Conservation (phyloP, 1,140 invertebrate genomes). For the Panulirus ornatus region DNA sequence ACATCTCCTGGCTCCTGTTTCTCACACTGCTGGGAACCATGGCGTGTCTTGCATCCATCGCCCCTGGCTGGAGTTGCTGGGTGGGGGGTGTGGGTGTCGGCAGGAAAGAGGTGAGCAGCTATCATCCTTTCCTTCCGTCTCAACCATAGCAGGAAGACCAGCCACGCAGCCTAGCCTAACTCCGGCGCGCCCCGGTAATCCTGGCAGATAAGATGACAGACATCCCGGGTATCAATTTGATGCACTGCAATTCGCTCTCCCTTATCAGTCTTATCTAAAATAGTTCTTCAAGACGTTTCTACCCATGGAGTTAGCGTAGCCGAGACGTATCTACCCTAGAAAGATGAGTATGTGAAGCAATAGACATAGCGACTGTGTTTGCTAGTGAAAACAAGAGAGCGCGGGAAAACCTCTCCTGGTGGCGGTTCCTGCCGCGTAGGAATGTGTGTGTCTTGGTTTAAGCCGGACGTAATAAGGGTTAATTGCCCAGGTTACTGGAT, state of each 20-base stretch:
- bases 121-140: slow-evolving; percentile 66
- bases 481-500: slow-evolving; percentile 29
- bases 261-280: no score
- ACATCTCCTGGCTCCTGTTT: no score
- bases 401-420: neutral
- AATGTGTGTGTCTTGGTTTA: slow-evolving; percentile 40
- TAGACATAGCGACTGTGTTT: no score
- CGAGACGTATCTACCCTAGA: no score
- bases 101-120: slow-evolving; percentile 39
- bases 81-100: neutral
- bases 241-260: no score
- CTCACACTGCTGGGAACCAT: neutral
- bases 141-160: neutral
- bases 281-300: no score
- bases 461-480: slow-evolving; percentile 63
- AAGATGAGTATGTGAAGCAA: no score
- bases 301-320: no score
- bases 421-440: neutral
- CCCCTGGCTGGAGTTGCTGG: no score
- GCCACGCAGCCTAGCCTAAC: neutral
- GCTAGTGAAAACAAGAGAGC: no score
- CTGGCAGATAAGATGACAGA: neutral
- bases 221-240: no score
- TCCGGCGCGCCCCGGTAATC: neutral
- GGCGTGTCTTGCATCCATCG: neutral